These are phyloP conservation scores for Penelope pileata DNA, from an alignment of 2,113 vertebrate species.

Conservation along the genomic window DNA sequence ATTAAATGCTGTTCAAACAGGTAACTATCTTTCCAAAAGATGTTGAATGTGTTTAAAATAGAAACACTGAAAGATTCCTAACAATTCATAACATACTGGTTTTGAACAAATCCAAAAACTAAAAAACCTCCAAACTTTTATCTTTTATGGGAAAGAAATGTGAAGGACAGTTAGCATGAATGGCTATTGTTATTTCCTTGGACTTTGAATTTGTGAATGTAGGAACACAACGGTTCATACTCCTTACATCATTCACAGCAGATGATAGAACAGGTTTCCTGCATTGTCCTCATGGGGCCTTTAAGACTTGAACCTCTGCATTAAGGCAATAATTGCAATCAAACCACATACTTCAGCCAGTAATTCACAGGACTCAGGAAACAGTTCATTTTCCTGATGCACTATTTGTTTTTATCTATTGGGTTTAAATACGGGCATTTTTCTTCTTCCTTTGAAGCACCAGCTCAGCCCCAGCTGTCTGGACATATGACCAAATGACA, in stretches of 20 bases:
- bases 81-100: neutral
- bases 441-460: neutral
- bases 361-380: neutral
- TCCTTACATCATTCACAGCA: neutral
- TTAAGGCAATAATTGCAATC: neutral
- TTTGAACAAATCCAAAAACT: neutral
- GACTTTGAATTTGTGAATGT: neutral
- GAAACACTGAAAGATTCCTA: neutral
- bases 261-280: neutral
- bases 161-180: neutral
- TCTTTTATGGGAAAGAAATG: neutral
- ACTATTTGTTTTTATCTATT: neutral
- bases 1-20: neutral
- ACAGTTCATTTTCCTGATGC: neutral
- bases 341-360: neutral
- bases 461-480: neutral
- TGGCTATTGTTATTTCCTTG: neutral
- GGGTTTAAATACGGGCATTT: neutral
- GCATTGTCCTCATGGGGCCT: conserved; percentile 2
- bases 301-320: neutral
- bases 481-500: neutral
- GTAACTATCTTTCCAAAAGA: neutral
- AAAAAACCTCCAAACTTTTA: neutral
- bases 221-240: neutral
- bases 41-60: neutral